Evolutionary conservation across 2,797 vertebrate species (phyloP), one percentile per base, ranked within the genome.

Genomic region (Silurus aristotelis): DNA sequence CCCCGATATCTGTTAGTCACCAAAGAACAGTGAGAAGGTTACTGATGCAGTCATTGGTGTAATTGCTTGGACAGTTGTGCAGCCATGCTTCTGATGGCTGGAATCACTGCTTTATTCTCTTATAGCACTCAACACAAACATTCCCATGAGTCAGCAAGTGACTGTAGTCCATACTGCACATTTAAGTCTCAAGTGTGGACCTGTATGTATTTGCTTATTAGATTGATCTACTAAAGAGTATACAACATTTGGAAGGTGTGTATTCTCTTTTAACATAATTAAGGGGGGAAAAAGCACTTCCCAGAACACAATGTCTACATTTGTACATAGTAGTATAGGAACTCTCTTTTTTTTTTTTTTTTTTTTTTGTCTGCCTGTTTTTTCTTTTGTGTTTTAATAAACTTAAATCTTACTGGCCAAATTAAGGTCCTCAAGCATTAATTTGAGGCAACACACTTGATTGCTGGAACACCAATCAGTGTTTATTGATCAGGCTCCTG

Each of bases 131-230:
- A 82, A 84, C 75, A 84, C 82, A 87, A 87, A 77, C 84, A 70
- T 73, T 86, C 79, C 56, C 73, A 76, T 87, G 89, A 88, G 90
- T 89, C 87, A 88, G 87, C 87, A 89, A 78, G 52, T 56, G 20
- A 14, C 76, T 60, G 60, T 9, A 60, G 67, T 71, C 83, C 78
- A 87, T 68, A 48, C 77, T 79, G 82, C 84, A 81, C 61, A 76
- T 55, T 87, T 52, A 4, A 31, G 58, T 63, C 31, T 78, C 2
- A 5, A 64, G 43, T 64, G 22, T n/a, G 1, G 61, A 64, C 38
- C 20, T 46, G 77, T 22, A 46, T 46, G 56, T 14, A n/a, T 20
- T 15, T 13, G 22, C 31, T 46, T 15, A 46, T n/a, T 66, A 19
- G 78, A 19, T 80, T 66, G 25, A 52, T 80, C 15, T 63, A 22